Conservation (phyloP, 2,797 vertebrate genomes). For the Alosa sapidissima region DNA sequence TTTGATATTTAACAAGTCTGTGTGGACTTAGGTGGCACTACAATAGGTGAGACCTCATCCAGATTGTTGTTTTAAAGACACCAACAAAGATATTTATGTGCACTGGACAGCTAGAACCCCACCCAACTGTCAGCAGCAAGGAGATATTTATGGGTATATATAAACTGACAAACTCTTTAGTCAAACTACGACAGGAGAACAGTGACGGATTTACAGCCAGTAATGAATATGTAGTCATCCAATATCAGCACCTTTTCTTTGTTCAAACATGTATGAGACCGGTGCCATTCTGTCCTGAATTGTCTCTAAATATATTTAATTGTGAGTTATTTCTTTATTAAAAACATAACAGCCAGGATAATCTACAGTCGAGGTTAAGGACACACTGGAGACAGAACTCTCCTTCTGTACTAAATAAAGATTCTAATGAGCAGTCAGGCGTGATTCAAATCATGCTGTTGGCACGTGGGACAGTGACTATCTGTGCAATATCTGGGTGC, state of each 20-base stretch:
- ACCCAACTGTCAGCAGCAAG: conserved; percentile 5
- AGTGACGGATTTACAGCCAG: neutral
- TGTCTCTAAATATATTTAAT: neutral
- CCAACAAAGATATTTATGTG: conserved; percentile 13
- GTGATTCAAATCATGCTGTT: neutral
- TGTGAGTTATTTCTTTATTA: neutral
- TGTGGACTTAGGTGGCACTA: neutral
- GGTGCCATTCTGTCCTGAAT: neutral
- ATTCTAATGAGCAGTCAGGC: neutral
- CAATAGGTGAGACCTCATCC: neutral
- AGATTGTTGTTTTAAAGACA: conserved; percentile 7
- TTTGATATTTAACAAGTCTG: neutral
- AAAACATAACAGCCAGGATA: neutral
- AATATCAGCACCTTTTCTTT: neutral
- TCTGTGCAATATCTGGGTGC: neutral
- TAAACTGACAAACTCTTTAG: neutral
- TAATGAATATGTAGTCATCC: neutral
- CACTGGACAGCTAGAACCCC: conserved; percentile 12
- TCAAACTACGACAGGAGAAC: neutral
- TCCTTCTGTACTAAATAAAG: neutral
- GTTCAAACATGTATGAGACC: neutral
- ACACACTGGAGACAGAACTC: neutral
- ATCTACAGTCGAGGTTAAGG: neutral
- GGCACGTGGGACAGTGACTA: neutral
- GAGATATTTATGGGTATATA: conserved; percentile 11